A percentile compares a stretch with the other conserved stretches of the same genome.
These are phyloP conservation scores for Myodes glareolus DNA, from an alignment of 2,113 vertebrate species.

Conservation along the genomic window DNA sequence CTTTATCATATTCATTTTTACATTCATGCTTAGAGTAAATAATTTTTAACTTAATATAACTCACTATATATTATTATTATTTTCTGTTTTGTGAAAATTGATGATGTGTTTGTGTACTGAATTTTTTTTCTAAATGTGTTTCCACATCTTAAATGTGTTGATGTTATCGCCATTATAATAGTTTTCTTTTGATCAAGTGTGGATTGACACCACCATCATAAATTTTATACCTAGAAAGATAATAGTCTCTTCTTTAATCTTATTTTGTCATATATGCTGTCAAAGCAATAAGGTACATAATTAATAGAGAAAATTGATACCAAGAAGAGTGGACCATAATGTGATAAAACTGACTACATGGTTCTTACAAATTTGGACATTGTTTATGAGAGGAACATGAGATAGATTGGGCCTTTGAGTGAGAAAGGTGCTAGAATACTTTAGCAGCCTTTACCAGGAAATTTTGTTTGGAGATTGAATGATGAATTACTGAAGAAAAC, in stretches of 20 bases:
- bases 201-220: background rate
- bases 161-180: background rate
- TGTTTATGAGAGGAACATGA: background rate
- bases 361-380: background rate
- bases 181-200: background rate
- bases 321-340: background rate
- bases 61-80: background rate
- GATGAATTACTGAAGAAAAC: background rate
- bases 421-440: background rate
- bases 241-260: background rate
- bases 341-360: background rate
- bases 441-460: background rate
- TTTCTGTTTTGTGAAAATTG: background rate
- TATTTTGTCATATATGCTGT: background rate
- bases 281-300: background rate
- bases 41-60: background rate
- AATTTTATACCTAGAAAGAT: too few species aligned
- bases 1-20: background rate
- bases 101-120: background rate
- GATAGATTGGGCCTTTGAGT: background rate
- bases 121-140: background rate
- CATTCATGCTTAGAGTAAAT: background rate
- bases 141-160: background rate
- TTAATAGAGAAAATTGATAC: background rate
- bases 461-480: background rate